These are phyloP conservation scores for Thalpophila matura DNA, from an alignment of 2,888 invertebrate species.

Conservation along the genomic window DNA sequence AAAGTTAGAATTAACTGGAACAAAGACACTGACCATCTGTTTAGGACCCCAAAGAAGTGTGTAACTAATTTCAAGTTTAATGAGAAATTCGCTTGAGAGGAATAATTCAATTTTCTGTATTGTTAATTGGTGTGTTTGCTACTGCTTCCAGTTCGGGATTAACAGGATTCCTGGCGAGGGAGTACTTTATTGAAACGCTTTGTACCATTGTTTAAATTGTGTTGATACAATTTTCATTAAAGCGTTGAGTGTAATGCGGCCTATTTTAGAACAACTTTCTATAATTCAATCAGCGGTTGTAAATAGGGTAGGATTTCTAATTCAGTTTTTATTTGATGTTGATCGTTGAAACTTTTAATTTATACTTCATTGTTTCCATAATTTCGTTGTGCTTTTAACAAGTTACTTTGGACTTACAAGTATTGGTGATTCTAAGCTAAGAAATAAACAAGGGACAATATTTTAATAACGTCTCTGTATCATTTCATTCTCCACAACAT, in stretches of 20 bases:
- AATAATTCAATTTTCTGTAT: conserved; percentile 83
- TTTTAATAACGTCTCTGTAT: conserved; percentile 23
- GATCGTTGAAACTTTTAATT: conserved; percentile 11
- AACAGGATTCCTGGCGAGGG: conserved; percentile 73
- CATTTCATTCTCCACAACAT: conserved; percentile 36
- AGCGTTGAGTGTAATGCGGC: conserved; percentile 32
- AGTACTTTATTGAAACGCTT: conserved; percentile 63
- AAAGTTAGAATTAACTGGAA: conserved; percentile 86
- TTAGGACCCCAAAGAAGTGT: conserved; percentile 74
- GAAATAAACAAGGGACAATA: conserved; percentile 1
- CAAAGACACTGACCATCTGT: conserved; percentile 84
- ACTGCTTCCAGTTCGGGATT: conserved; percentile 56
- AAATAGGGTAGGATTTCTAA: conserved; percentile 30
- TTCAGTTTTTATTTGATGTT: conserved; percentile 28
- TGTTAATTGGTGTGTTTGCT: conserved; percentile 67
- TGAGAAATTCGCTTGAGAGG: conserved; percentile 82
- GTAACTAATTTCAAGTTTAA: conserved; percentile 86
- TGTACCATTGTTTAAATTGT: conserved; percentile 56
- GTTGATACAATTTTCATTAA: conserved; percentile 62
- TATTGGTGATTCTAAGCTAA: not conserved
- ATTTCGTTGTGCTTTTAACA: not conserved
- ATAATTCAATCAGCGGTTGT: conserved; percentile 37
- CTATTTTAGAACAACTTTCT: conserved; percentile 46
- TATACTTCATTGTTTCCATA: conserved; percentile 4
- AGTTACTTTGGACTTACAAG: not conserved